These are phyloP conservation scores for Anas bahamensis DNA, from an alignment of 2,797 vertebrate species.

Conservation along the genomic window DNA sequence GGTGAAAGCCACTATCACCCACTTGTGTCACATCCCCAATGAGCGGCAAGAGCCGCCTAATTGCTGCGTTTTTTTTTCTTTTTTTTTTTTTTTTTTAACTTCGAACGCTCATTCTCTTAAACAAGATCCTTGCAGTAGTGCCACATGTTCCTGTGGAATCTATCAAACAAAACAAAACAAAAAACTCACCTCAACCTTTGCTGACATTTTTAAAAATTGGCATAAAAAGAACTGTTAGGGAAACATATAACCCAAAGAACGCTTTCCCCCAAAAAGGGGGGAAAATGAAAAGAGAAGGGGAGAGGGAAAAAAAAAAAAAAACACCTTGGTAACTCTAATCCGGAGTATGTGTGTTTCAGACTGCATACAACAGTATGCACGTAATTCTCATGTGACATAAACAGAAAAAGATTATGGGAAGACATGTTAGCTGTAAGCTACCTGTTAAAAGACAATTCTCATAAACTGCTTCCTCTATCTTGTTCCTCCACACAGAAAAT, in stretches of 20 bases:
- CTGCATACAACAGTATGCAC: background rate
- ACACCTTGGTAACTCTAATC: slow-evolving; percentile 8
- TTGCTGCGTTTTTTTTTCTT: slow-evolving; percentile 81
- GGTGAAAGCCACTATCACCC: slow-evolving; percentile 94
- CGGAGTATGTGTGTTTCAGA: background rate
- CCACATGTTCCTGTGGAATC: slow-evolving; percentile 87
- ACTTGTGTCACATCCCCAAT: slow-evolving; percentile 92
- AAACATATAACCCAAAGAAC: slow-evolving; percentile 49
- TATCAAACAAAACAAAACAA: slow-evolving; percentile 81
- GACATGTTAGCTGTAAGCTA: slow-evolving; percentile 25
- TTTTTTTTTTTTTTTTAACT: slow-evolving; percentile 7
- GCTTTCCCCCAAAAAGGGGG: background rate
- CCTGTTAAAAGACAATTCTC: slow-evolving; percentile 44
- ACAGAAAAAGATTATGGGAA: background rate
- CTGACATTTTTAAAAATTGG: slow-evolving; percentile 78
- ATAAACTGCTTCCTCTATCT: slow-evolving; percentile 31
- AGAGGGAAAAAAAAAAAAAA: background rate
- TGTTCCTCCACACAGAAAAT: slow-evolving; percentile 35
- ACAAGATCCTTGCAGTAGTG: slow-evolving; percentile 86
- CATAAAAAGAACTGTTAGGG: slow-evolving; percentile 75
- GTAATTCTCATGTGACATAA: slow-evolving; percentile 46
- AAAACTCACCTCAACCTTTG: slow-evolving; percentile 69
- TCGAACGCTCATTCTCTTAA: slow-evolving; percentile 83
- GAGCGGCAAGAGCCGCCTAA: slow-evolving; percentile 90
- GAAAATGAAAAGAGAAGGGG: background rate